Conservation (phyloP, 2,888 invertebrate genomes). For the Drosophila setosimentum region DNA sequence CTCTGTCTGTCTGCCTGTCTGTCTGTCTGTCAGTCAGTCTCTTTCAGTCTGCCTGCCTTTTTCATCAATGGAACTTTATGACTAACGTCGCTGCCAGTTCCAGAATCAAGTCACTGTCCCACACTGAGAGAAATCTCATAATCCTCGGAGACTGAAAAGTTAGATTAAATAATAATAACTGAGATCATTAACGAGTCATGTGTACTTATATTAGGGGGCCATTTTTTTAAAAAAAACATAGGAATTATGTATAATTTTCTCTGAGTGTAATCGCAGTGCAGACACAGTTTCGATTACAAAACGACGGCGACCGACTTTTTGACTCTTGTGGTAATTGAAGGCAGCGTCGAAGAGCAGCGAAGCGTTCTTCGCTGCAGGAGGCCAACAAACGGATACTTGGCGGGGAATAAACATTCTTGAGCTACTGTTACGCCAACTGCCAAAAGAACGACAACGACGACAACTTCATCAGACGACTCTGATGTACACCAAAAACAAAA, state of each 20-base stretch:
- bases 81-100: slow-evolving; percentile 33
- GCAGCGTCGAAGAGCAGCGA: slow-evolving; percentile 26
- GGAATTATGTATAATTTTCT: background rate
- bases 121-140: too few species aligned
- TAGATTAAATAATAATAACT: too few species aligned
- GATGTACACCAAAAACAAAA: slow-evolving; percentile 1
- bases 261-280: slow-evolving; percentile 11
- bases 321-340: slow-evolving; percentile 66
- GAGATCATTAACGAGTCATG: background rate
- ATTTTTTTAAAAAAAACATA: too few species aligned
- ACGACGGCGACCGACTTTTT: slow-evolving; percentile 35
- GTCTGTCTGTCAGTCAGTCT: background rate
- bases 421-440: slow-evolving; percentile 72
- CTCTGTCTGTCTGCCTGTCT: slow-evolving; percentile 3
- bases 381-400: slow-evolving; percentile 26
- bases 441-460: slow-evolving; percentile 55
- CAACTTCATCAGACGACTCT: slow-evolving; percentile 9
- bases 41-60: slow-evolving; percentile 13
- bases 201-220: rapidly evolving
- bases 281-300: slow-evolving; percentile 66
- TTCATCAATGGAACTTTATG: slow-evolving; percentile 66
- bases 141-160: too few species aligned
- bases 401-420: slow-evolving; percentile 56
- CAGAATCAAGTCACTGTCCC: slow-evolving; percentile 12
- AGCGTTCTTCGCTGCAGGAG: slow-evolving; percentile 60